Percentiles rank a stretch among this genome's conserved stretches.
Conservation (phyloP, 2,888 invertebrate genomes). For the Zygothrica quintamaculata region DNA sequence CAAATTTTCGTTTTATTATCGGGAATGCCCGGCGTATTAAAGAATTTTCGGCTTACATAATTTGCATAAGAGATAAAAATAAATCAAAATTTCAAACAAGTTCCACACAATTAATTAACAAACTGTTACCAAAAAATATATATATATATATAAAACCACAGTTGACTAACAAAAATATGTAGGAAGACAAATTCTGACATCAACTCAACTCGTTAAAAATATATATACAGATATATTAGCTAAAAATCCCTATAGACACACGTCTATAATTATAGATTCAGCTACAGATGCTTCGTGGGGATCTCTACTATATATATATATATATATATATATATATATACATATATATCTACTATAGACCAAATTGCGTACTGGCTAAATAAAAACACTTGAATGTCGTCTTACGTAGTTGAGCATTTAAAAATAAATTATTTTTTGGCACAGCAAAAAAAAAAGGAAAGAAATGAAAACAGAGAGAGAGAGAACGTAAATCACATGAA, state of each 20-base stretch:
- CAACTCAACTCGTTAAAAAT: background rate
- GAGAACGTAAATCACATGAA: conserved; percentile 40
- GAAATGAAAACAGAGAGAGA: conserved; percentile 33
- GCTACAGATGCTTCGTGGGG: conserved; percentile 19
- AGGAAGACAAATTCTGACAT: background rate
- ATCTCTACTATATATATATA: no score
- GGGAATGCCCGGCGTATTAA: background rate
- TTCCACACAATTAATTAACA: background rate
- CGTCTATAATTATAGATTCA: conserved; percentile 51
- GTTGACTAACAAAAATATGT: no score
- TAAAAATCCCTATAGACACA: conserved; percentile 63
- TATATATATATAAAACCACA: no score
- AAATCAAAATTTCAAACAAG: background rate
- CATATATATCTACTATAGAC: conserved; percentile 25
- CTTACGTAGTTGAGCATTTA: conserved; percentile 74
- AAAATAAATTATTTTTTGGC: conserved; percentile 64
- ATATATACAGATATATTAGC: background rate
- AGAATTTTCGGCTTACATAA: background rate
- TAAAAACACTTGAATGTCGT: conserved; percentile 75
- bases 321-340: no score
- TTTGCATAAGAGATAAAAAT: background rate
- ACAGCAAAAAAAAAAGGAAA: conserved; percentile 42
- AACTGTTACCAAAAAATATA: background rate
- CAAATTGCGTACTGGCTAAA: conserved; percentile 61
- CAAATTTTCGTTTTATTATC: no score